phyloP scores from a whole-genome alignment of 2,888 invertebrate species.

The Sycophila texana region DNA sequence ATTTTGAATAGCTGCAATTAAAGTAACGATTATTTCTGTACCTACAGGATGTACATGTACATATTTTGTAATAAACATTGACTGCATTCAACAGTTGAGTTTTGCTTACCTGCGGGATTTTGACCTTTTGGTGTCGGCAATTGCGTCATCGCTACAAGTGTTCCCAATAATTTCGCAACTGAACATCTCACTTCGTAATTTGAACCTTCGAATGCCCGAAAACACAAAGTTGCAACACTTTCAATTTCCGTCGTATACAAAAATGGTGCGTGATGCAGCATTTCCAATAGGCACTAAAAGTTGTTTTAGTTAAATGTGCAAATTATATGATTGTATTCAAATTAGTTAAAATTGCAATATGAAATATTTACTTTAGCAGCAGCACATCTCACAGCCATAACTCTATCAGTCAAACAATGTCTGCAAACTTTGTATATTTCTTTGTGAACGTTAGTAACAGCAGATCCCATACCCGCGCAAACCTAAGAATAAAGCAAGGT shows the following conservation, averaged over 20 bases:
- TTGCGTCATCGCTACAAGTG: slow-evolving; percentile 90
- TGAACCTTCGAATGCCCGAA: slow-evolving; percentile 93
- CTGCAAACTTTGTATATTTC: slow-evolving; percentile 95
- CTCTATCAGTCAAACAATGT: slow-evolving; percentile 92
- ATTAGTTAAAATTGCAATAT: slow-evolving; percentile 10
- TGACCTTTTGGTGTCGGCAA: slow-evolving; percentile 79
- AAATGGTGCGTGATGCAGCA: slow-evolving; percentile 91
- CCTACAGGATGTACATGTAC: too few species aligned
- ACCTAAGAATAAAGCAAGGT: slow-evolving; percentile 76
- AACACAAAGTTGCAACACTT: slow-evolving; percentile 92
- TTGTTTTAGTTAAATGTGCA: slow-evolving; percentile 5
- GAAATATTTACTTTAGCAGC: slow-evolving; percentile 83
- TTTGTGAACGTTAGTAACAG: slow-evolving; percentile 89
- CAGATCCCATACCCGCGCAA: slow-evolving; percentile 95
- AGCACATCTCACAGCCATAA: slow-evolving; percentile 94
- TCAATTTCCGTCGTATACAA: slow-evolving; percentile 93
- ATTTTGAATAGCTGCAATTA: slow-evolving; percentile 78
- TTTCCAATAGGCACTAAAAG: slow-evolving; percentile 87
- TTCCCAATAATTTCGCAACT: slow-evolving; percentile 93
- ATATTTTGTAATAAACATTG: slow-evolving; percentile 6
- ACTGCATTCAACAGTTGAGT: background rate
- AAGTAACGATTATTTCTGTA: background rate
- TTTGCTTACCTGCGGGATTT: slow-evolving; percentile 74
- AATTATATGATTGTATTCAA: background rate
- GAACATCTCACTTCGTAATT: slow-evolving; percentile 95